Evolutionary conservation across 2,888 invertebrate genomes (phyloP).

Genomic region (Mesopsocus fuscifrons): DNA sequence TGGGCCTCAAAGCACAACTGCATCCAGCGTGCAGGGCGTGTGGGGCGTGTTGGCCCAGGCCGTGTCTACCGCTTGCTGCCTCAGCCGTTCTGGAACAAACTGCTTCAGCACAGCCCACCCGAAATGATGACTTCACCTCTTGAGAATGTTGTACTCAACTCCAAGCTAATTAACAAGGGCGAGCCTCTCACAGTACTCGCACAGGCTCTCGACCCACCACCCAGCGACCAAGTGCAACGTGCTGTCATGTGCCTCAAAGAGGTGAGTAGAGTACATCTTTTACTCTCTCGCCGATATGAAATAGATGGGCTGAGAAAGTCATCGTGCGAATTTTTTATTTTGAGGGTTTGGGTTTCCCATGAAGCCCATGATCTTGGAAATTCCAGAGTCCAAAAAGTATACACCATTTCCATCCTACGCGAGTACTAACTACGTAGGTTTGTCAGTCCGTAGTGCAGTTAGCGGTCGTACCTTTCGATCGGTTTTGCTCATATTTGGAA

Average conservation of each 20-base stretch:
- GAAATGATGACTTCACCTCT: slow-evolving; percentile 69
- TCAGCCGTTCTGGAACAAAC: slow-evolving; percentile 40
- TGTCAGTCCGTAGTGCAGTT: too few relatives aligned
- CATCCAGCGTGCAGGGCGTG: slow-evolving; percentile 74
- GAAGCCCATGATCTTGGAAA: too few relatives aligned
- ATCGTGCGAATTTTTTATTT: too few relatives aligned
- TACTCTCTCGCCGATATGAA: too few relatives aligned
- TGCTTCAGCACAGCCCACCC: slow-evolving; percentile 38
- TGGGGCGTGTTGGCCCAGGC: slow-evolving; percentile 72
- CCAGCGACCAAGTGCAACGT: slow-evolving; percentile 56
- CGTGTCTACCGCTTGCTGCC: slow-evolving; percentile 67
- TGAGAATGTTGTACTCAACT: slow-evolving; percentile 55
- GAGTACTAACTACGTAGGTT: too few relatives aligned
- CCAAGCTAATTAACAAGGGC: slow-evolving; percentile 68
- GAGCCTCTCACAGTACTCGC: slow-evolving; percentile 62
- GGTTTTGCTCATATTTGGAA: too few relatives aligned
- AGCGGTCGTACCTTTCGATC: too few relatives aligned
- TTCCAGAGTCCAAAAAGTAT: too few relatives aligned
- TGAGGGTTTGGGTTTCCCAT: too few relatives aligned
- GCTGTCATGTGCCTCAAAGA: slow-evolving; percentile 75
- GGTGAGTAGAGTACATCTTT: too few relatives aligned
- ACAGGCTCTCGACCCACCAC: slow-evolving; percentile 71
- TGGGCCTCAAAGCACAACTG: slow-evolving; percentile 88
- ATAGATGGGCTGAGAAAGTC: too few relatives aligned
- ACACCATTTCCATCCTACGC: too few relatives aligned